Evolutionary conservation across 2,113 vertebrate species (phyloP), one percentile per base, ranked within the genome.

Genomic region (Heterochromis multidens): DNA sequence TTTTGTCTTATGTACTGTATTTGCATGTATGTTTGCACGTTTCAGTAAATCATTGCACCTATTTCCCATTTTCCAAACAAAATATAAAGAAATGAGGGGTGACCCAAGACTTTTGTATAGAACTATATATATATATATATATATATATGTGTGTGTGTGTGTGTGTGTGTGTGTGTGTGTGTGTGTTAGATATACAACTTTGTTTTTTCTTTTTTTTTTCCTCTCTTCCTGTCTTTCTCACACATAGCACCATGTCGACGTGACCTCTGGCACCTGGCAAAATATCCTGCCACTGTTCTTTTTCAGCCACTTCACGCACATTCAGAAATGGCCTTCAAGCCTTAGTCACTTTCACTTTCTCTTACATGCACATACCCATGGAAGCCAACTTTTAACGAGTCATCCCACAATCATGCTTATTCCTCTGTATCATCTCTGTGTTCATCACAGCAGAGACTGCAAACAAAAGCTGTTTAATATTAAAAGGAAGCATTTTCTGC

Each of bases 401-500:
- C 59, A 33, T 52, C 57, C 59, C 7, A 1, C 60, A 78, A 16
- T 87, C 67, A 27, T 77, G 87, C 74, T 74, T 67, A 78, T 81
- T 87, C 72, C 67, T 13, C 82, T 35, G 25, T 70, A 40, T 70
- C 81, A 37, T 77, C 76, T 61, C 74, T 27, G 56, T 23, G 76
- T 67, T 76, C n/a, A 63, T 89, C 82, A 6, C 14, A 37, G 76
- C 40, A 33, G n/a, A 59, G 72, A 56, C 58, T 52, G 61, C 86
- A 77, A 85, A 83, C 76, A 67, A 85, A 80, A 81, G 60, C 54
- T 2, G 14, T 72, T 67, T 82, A 62, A 87, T 70, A 88, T 87
- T 77, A 89, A 90, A 85, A 56, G 79, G 81, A 87, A 84, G 81
- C 72, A 88, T 89, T 92, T 87, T 87, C 80, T 29, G 29, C 83